phyloP scores from a whole-genome alignment of 2,797 vertebrate genomes.

The Microctenopoma stevenorrisi region DNA sequence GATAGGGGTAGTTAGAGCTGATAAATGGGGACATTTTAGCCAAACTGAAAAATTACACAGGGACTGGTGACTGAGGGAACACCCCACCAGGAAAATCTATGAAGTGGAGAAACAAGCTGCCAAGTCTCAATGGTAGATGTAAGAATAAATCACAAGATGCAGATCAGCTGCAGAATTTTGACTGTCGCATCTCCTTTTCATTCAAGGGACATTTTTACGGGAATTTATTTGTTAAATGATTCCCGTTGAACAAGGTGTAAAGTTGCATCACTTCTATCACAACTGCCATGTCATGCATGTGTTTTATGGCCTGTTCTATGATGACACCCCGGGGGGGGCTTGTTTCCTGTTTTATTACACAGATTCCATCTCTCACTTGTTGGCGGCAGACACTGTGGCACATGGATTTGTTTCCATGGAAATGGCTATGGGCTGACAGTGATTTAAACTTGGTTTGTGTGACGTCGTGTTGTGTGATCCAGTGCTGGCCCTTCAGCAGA shows the following conservation, averaged over 20 bases:
- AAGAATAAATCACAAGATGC: slow-evolving; percentile 53
- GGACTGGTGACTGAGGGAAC: slow-evolving; percentile 42
- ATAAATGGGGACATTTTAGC: slow-evolving; percentile 37
- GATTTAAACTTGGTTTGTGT: slow-evolving; percentile 71
- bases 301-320: slow-evolving; percentile 52
- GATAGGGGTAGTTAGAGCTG: slow-evolving; percentile 27
- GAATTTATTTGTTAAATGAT: slow-evolving; percentile 21
- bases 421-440: slow-evolving; percentile 58
- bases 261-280: slow-evolving; percentile 33
- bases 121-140: slow-evolving; percentile 34
- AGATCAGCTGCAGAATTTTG: slow-evolving; percentile 39
- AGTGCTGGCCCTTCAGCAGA: slow-evolving; percentile 58
- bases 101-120: slow-evolving; percentile 45
- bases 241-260: slow-evolving; percentile 9
- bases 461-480: slow-evolving; percentile 60
- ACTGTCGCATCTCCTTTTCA: slow-evolving; percentile 24
- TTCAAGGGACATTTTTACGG: not conserved
- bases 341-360: slow-evolving; percentile 64
- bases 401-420: slow-evolving; percentile 56
- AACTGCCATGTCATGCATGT: slow-evolving; percentile 49
- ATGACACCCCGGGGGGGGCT: slow-evolving; percentile 47
- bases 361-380: slow-evolving; percentile 34
- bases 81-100: slow-evolving; percentile 58
- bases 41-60: slow-evolving; percentile 42
- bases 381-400: slow-evolving; percentile 39